These are phyloP conservation scores for Mus spretus DNA, from an alignment of 2,797 vertebrate genomes.

Conservation along the genomic window DNA sequence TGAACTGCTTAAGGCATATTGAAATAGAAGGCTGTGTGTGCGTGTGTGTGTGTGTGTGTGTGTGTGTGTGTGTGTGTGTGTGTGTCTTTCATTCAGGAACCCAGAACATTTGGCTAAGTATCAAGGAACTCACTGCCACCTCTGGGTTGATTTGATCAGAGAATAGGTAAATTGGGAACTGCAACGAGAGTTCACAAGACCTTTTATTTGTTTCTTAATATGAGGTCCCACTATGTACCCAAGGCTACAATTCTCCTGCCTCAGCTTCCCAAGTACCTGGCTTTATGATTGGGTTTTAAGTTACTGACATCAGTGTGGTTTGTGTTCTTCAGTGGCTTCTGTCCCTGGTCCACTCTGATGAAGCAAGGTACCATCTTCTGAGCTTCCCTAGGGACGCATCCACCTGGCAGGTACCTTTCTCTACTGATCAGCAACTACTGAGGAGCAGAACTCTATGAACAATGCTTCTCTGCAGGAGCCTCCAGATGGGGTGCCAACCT, in stretches of 20 bases:
- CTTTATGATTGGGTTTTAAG: background rate
- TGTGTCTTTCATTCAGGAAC: background rate
- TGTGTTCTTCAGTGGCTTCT: background rate
- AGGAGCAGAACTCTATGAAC: background rate
- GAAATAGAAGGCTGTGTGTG: too few relatives aligned
- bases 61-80: too few relatives aligned
- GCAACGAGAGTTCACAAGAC: background rate
- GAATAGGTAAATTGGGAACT: background rate
- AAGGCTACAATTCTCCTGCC: background rate
- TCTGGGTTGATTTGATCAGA: background rate
- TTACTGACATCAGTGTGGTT: background rate
- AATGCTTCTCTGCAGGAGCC: background rate
- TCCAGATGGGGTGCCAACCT: background rate
- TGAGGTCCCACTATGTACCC: background rate
- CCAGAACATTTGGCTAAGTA: background rate
- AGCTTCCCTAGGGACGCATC: rapidly evolving
- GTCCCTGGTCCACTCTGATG: background rate
- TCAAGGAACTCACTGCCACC: background rate
- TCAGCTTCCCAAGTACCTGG: background rate
- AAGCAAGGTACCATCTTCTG: background rate
- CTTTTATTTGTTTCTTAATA: background rate
- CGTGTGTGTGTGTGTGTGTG: too few relatives aligned
- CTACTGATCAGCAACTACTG: background rate
- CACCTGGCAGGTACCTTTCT: background rate
- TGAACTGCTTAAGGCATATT: background rate